Conservation (phyloP, 2,888 invertebrate species). For the Drosophila sordidapex region DNA sequence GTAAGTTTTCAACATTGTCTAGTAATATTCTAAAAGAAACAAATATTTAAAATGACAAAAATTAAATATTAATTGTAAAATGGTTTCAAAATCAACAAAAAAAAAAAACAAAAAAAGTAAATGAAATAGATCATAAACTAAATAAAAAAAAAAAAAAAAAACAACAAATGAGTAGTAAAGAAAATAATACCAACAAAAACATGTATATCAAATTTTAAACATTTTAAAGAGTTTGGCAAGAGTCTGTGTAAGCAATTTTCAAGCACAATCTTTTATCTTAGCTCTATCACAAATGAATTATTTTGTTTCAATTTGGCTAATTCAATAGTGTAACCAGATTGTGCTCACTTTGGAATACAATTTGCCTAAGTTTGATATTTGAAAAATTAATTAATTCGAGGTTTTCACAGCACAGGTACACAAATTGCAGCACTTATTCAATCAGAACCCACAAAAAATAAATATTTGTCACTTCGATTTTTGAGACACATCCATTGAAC, state of each 20-base stretch:
- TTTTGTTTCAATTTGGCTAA: not conserved
- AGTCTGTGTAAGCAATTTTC: constrained; percentile 33
- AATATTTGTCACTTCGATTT: constrained; percentile 25
- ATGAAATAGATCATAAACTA: constrained; percentile 9
- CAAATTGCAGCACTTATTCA: constrained; percentile 27
- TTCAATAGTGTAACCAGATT: constrained; percentile 2
- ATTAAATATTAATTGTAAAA: constrained; percentile 73
- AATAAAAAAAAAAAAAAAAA: constrained; percentile 10
- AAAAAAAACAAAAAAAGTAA: constrained; percentile 13
- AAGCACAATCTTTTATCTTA: constrained; percentile 19
- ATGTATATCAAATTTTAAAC: constrained; percentile 38
- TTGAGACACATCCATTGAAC: constrained; percentile 26
- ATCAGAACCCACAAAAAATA: constrained; percentile 11
- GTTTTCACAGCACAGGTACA: constrained; percentile 32
- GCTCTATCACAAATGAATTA: constrained; percentile 9
- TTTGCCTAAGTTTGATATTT: constrained; percentile 12
- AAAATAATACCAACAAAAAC: constrained; percentile 29
- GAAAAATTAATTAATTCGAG: constrained; percentile 6
- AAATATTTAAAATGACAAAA: constrained; percentile 29
- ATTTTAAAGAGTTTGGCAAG: constrained; percentile 25
- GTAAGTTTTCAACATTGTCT: constrained; percentile 25
- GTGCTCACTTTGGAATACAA: constrained; percentile 9
- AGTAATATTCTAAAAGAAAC: constrained; percentile 29
- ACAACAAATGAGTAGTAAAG: constrained; percentile 17
- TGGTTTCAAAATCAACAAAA: constrained; percentile 73